Evolutionary conservation across 2,797 vertebrate genomes (phyloP), one percentile per base, ranked within the genome.

Genomic region (Moxostoma hubbsi): DNA sequence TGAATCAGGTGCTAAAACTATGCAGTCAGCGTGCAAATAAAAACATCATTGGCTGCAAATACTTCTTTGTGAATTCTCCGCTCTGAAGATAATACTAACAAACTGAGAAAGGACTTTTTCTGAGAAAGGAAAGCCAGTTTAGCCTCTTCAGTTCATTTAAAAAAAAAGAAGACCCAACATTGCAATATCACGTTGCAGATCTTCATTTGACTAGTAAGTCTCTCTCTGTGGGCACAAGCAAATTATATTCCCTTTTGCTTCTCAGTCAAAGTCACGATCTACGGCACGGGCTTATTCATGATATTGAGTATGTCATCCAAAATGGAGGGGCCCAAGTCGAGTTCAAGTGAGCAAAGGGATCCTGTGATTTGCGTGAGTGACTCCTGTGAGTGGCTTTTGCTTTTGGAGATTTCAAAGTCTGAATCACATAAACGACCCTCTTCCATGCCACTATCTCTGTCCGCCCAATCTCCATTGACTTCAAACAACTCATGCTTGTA

Each of bases 251-350:
- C 88, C 88, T 89, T 89, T 90, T 79, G 84, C 69, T 77, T 86
- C 61, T 57, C 5, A 13, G 13, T 76, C 77, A 80, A 76, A 67
- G 7, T 76, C 79, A 74, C 85, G 86, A 87, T 82, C 93, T 87
- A 93, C 87, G 92, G 90, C 86, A 89, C 85, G 13, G 93, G 89
- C 89, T 95, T 96, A 89, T 98, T 97, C 98, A 99, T 99, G 86
- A 99, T 97, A 86, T 98, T 96, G 81, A 99, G 96, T 75, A 99
- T 97, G 58, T 99, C 98, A 82, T 99, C 97, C 92, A 99, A 87
- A 92, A 99, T 97, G 73, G 98, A 99, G 78, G 98, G 98, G 62
- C 98, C 98, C 76, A 99, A 92, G 86, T 99, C 98, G 1, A 99
- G 95, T 82, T 99, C 95, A 16, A 99, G 94, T 1, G 98, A 98